Evolutionary conservation across 2,113 vertebrate species (phyloP).

Genomic region (Onychostoma macrolepis): DNA sequence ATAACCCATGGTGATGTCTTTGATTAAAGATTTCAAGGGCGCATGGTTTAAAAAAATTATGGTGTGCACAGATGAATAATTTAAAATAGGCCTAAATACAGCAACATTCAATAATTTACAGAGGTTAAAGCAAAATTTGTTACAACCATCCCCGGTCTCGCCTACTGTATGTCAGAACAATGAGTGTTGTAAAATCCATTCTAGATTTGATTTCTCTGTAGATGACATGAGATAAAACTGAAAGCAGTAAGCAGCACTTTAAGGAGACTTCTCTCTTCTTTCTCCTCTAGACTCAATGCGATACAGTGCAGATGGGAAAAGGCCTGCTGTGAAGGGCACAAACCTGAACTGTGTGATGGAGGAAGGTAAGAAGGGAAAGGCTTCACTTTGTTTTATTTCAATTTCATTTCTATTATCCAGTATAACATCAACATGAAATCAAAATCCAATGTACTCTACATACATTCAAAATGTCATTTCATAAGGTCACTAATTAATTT

Average conservation of each 20-base stretch:
- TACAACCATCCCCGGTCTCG: neutral
- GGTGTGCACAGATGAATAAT: too few species aligned
- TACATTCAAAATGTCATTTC: neutral
- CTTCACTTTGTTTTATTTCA: neutral
- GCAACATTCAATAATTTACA: neutral
- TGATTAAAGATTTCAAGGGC: too few species aligned
- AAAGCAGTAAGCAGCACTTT: neutral
- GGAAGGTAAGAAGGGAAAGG: constrained; percentile 64
- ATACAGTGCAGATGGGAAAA: constrained; percentile 51
- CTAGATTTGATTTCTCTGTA: too few species aligned
- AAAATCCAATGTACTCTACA: neutral
- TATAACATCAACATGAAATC: neutral
- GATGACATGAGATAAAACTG: neutral
- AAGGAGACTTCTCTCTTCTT: neutral
- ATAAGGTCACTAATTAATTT: neutral
- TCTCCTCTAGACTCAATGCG: constrained; percentile 68
- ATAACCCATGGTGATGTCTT: too few species aligned
- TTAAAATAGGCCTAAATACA: neutral
- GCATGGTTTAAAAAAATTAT: too few species aligned
- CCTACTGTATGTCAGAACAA: neutral
- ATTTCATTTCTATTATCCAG: neutral
- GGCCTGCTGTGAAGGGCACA: constrained; percentile 40
- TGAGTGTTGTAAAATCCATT: neutral
- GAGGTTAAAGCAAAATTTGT: neutral
- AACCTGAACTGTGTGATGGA: constrained; percentile 59